Evolutionary conservation across 2,113 vertebrate genomes (phyloP), one percentile per base, ranked within the genome.

Genomic region (Monopterus albus): DNA sequence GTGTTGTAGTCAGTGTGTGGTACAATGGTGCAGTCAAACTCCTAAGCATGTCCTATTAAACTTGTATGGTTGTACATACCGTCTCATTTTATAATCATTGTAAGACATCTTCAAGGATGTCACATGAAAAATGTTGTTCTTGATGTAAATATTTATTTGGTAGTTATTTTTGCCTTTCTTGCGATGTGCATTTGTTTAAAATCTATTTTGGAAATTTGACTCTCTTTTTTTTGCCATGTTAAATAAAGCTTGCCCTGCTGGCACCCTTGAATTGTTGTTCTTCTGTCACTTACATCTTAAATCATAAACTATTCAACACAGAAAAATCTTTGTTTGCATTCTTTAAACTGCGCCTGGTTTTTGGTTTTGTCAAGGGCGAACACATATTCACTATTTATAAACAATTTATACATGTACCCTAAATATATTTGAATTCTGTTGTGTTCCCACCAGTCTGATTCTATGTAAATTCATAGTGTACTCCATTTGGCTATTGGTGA

Each of bases 21-120:
- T 90, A 72, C 82, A 87, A 79, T 87, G 87, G 87, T 90, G 84
- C 89, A 88, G 89, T 89, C 88, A 78, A 83, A 91, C 83, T 86
- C 87, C 86, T 86, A 91, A 88, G 92, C 92, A 93, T 93, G 92
- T 93, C 87, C 84, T 91, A 88, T 86, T 84, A 78, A 85, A 89
- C 65, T 78, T 88, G 79, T 92, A 85, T 82, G 80, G 87, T 86
- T 93, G 91, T 94, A 93, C 80, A 93, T 92, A 86, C 69, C 1
- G 81, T 86, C 91, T 67, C 91, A 88, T 94, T 94, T 94, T 94
- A 86, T 92, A 92, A 89, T 89, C 85, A 91, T 87, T 91, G 89
- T 88, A 88, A 87, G 89, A 90, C 87, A 83, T 85, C 70, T 50
- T 59, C 40, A 77, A 79, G 68, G 89, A 83, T 91, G 85, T 88